Conservation (phyloP, 2,797 vertebrate genomes). For the Gouania willdenowi region DNA sequence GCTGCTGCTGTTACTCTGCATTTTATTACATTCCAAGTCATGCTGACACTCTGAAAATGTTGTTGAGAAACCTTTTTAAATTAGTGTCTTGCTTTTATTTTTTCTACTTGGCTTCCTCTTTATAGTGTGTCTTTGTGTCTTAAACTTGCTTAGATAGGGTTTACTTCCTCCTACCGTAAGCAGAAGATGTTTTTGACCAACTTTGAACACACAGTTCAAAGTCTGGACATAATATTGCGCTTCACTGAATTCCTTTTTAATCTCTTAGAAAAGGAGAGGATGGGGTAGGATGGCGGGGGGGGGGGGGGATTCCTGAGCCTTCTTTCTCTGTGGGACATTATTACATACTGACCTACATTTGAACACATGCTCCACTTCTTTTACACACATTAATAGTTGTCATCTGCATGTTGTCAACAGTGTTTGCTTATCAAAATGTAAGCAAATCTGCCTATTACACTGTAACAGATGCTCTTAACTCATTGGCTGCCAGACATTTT, state of each 20-base stretch:
- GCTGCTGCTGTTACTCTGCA: background rate
- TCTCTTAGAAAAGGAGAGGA: slow-evolving; percentile 16
- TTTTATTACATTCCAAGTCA: background rate
- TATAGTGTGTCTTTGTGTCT: background rate
- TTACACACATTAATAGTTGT: slow-evolving; percentile 25
- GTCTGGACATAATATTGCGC: background rate
- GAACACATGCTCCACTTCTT: slow-evolving; percentile 39
- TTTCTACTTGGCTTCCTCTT: slow-evolving; percentile 18
- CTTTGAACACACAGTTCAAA: background rate
- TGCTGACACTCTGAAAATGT: background rate
- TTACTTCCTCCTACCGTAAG: slow-evolving; percentile 32
- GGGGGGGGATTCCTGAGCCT: slow-evolving; percentile 39
- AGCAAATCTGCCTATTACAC: slow-evolving; percentile 36
- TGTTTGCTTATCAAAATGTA: slow-evolving; percentile 13
- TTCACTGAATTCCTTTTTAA: slow-evolving; percentile 3
- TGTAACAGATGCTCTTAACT: slow-evolving; percentile 48
- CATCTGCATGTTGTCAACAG: slow-evolving; percentile 28
- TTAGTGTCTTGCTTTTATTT: background rate
- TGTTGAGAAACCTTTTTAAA: background rate
- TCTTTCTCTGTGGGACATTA: slow-evolving; percentile 24
- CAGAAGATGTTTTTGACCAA: background rate
- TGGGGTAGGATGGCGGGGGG: slow-evolving; percentile 31
- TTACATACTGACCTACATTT: slow-evolving; percentile 58
- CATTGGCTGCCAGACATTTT: too few relatives aligned
- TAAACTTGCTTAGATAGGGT: slow-evolving; percentile 8